Base-by-base conservation (phyloP, 1,140 invertebrate species). In the Wasmannia auropunctata region DNA sequence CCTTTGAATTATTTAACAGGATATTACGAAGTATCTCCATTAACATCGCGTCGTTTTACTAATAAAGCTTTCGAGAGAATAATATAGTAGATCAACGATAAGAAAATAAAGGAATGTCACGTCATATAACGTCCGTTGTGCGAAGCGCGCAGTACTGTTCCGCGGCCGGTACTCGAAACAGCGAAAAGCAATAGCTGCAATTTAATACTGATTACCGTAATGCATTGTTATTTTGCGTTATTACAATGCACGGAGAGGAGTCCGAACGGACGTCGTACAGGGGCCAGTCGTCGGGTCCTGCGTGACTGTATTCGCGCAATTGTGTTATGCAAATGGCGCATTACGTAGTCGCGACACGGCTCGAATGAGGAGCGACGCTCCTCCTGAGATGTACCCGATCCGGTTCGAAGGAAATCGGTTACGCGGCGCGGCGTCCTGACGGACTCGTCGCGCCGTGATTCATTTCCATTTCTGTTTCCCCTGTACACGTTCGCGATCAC, bases 271-370 rank as follows among this genome's bases (percentile, higher is more conserved):
- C 34, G 65, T 58, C 65, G 62, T 14, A 37, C 65, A 28, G 79
- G 51, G 8, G n/a, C n/a, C 51, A 58, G 79, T n/a, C 65, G 14
- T 22, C 65, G 37, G n/a, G n/a, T 56, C 19, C 62, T 16, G 79
- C 67, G 60, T 83, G 79, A 72, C 79, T 72, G 77, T 81, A 83
- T 72, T n/a, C 63, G 79, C 31, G 67, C 51, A 83, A 83, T 72
- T 83, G 51, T 34, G 65, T 72, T 83, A 83, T 72, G 63, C 79
- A 83, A 83, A 83, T 83, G 49, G 37, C 63, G 67, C 65, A 83
- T 83, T 83, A 83, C 22, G 79, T 83, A 83, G 79, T 83, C 79
- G 79, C 67, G 34, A 58, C 79, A 72, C 65, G 79, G 25, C 6
- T 31, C 37, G 25, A 43, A 43, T 54, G 25, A 81, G 34, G 11